phyloP scores from a whole-genome alignment of 2,797 vertebrate genomes.

The Eupleurogrammus muticus region DNA sequence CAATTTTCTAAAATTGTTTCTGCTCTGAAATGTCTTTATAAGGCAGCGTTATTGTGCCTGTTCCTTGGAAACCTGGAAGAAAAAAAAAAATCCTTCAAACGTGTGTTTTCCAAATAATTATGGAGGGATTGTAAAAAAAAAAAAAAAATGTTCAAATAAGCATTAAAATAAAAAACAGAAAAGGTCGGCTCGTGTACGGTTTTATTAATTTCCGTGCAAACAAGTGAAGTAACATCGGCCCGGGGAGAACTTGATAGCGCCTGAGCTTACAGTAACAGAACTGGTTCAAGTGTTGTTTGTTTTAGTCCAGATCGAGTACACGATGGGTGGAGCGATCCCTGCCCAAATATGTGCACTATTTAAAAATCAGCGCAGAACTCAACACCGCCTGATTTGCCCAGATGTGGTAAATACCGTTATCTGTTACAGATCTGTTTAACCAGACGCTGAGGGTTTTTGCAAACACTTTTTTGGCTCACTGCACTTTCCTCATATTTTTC shows the following conservation, averaged over 20 bases:
- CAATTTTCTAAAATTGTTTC: slow-evolving; percentile 22
- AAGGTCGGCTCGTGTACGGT: slow-evolving; percentile 13
- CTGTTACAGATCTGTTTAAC: slow-evolving; percentile 1
- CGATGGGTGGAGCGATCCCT: slow-evolving; percentile 1
- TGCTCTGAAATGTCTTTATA: slow-evolving; percentile 73
- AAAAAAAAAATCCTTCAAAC: slow-evolving; percentile 54
- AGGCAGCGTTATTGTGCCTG: slow-evolving; percentile 76
- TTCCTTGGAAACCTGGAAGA: slow-evolving; percentile 46
- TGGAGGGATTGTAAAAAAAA: slow-evolving; percentile 19
- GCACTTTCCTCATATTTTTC: neutral
- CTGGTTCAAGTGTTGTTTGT: neutral
- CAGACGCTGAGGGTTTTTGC: neutral
- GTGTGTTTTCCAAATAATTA: slow-evolving; percentile 68
- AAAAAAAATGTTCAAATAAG: too few species aligned
- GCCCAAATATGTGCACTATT: slow-evolving; percentile 21
- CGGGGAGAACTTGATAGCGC: neutral
- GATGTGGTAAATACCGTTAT: neutral
- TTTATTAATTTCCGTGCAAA: neutral
- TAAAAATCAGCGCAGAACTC: neutral
- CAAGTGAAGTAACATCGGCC: neutral
- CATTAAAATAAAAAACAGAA: slow-evolving; percentile 7
- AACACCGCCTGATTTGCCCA: neutral
- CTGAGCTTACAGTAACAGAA: neutral
- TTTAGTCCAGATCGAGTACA: slow-evolving; percentile 12
- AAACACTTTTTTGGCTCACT: neutral